phyloP scores from a whole-genome alignment of 35 echinoderm and acorn worm species.

The Lytechinus variegatus region DNA sequence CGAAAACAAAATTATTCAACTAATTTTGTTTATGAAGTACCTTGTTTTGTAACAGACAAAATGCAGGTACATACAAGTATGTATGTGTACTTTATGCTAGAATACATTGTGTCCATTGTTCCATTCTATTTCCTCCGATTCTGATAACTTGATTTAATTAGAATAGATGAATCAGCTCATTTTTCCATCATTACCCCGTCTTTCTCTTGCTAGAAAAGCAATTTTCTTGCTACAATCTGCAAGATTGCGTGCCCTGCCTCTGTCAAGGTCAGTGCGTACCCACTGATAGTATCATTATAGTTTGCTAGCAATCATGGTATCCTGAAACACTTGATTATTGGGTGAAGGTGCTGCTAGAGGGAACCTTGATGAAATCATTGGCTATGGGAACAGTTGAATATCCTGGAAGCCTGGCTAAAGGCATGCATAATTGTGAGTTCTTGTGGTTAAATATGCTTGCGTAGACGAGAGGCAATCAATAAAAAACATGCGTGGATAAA shows the following conservation, averaged over 20 bases:
- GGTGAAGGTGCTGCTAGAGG: neutral
- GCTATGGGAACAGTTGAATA: neutral
- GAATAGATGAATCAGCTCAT: neutral
- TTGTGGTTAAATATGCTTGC: neutral
- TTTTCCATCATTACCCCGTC: neutral
- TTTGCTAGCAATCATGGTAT: neutral
- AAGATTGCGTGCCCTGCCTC: neutral
- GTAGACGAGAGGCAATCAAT: neutral
- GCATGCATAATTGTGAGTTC: conserved; percentile 10
- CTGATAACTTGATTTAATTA: too few relatives aligned
- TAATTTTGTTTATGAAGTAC: too few relatives aligned
- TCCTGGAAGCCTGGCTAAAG: neutral
- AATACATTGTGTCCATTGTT: too few relatives aligned
- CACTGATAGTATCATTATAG: neutral
- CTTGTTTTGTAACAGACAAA: too few relatives aligned
- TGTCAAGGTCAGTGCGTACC: neutral
- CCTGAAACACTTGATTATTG: neutral
- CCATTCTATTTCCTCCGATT: too few relatives aligned
- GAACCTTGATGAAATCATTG: neutral
- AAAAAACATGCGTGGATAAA: neutral
- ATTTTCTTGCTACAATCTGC: neutral
- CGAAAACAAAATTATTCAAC: too few relatives aligned
- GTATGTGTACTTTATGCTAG: too few relatives aligned
- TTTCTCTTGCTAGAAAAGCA: neutral
- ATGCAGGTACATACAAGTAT: too few relatives aligned